Evolutionary conservation across 2,113 vertebrate genomes (phyloP), one percentile per base, ranked within the genome.

Genomic region (Ailuropoda melanoleuca): DNA sequence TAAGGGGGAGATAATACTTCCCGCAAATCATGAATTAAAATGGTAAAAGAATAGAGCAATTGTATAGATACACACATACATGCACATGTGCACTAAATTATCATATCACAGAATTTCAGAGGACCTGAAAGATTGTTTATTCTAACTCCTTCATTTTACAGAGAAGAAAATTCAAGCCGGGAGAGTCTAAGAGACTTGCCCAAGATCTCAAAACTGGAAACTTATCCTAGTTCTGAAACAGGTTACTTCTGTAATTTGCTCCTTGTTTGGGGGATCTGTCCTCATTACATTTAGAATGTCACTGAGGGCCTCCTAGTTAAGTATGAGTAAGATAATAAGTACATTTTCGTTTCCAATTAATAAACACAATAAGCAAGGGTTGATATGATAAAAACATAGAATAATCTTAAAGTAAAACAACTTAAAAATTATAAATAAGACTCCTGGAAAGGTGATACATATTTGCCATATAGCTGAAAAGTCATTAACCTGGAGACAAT

Each of bases 351-450:
- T 87, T 78, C 56, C 9, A 86, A 43, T 34, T 86, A 64, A 66
- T 60, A 31, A 77, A 39, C 13, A 53, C 5, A 86, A 77, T 43
- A 62, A 93, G 46, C 55, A 75, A 86, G 3, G 14, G 26, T 64
- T 86, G 26, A 43, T 64, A 78, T 26, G 18, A 85, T 93, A n/a
- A 77, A 85, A 78, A 77, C 29, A 77, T 39, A 60, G 34, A 82
- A 50, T 60, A 55, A 64, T 78, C 72, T 94, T 94, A 82, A 88
- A 81, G 70, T 94, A 81, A 88, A 80, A 80, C 87, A 94, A n/a
- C n/a, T 58, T 70, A 17, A 50, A 81, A 83, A 21, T 64, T 64
- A 3, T 56, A 64, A 95, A 90, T 82, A 14, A 62, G 43, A 88
- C 14, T 95, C 77, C 66, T 55, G 31, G 6, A 64, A 74, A 83